Evolutionary conservation across 2,888 invertebrate genomes (phyloP), one percentile per base, ranked within the genome.

Genomic region (Perithous albicinctus): DNA sequence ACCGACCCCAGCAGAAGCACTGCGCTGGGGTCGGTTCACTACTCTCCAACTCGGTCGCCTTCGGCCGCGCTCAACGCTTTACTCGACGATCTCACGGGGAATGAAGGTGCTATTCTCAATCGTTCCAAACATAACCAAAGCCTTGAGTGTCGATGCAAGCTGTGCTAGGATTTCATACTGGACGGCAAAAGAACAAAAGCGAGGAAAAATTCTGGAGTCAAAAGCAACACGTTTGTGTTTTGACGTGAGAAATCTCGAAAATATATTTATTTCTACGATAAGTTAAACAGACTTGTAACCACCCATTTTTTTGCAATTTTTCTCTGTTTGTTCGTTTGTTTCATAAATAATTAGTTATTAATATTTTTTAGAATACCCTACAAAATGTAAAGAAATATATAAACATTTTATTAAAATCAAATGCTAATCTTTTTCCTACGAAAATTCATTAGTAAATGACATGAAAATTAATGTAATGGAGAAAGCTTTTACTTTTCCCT

Each of bases 81-180:
- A 20, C 2, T 38, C 61, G 51, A 67, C 54, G 61, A 76, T 72
- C 76, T 67, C 32, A 2, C 67, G 72, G 67, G 72, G 74, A 82
- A 78, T 74, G 81, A 70, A 41, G 70, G 61, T 77, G 78, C 69
- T 70, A 46, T 78, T 74, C 74, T 59, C 81, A 56, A 82, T 78
- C 78, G 78, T 46, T 51, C 35, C n/a, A 29, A 23, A 54, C 29
- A 23, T 54, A 38, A 56, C 56, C 63, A 12, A 63, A 63, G 56
- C 56, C 15, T 18, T 29, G 56, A 15, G 32, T 32, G 32, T 1
- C 32, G 26, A 32, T 26, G 56, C 26, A 15, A 32, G 20, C 41
- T 59, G 32, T 35, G 38, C 23, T 41, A 6, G 41, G 38, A 63
- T 63, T 41, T 38, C 63, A 41, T 63, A 41, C 20, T 23, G 12